Evolutionary conservation across 2,888 invertebrate genomes (phyloP).

Genomic region (Xestia ashworthii): DNA sequence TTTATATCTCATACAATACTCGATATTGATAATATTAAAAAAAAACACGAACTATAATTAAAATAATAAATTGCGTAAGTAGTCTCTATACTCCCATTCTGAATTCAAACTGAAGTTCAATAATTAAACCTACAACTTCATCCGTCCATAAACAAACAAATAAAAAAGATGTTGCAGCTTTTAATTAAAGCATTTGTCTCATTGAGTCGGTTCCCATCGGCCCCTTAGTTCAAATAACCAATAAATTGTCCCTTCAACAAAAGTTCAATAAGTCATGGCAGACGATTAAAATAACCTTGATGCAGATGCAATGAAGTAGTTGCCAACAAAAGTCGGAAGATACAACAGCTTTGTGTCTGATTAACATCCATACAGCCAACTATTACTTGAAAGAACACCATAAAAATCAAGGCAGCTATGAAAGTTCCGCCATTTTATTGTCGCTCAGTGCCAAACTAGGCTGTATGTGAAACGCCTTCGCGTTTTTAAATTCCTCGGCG

Average conservation of each 20-base stretch:
- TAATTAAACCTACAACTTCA: not conserved
- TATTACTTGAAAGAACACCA: conserved; percentile 44
- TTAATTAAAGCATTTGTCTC: conserved; percentile 31
- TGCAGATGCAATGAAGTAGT: conserved; percentile 76
- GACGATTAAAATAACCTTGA: conserved; percentile 84
- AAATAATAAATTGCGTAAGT: not conserved
- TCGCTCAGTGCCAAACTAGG: conserved; percentile 30
- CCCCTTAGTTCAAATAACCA: conserved; percentile 53
- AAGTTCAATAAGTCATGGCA: conserved; percentile 74
- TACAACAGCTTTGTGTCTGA: conserved; percentile 59
- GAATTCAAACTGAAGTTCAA: not conserved
- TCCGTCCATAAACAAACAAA: not conserved
- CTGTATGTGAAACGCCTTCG: conserved; percentile 32
- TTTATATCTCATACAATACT: not conserved
- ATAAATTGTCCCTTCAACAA: conserved; percentile 68
- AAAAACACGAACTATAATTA: no score
- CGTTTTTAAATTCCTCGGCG: conserved; percentile 39
- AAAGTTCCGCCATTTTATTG: conserved; percentile 40
- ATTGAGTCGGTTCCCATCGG: conserved; percentile 27
- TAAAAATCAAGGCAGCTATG: conserved; percentile 47
- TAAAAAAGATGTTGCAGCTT: conserved; percentile 9
- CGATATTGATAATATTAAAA: not conserved
- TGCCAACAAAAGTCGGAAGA: conserved; percentile 77
- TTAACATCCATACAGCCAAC: conserved; percentile 46
- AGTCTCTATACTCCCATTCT: not conserved